Evolutionary conservation across 2,888 invertebrate species (phyloP).

Genomic region (Callinectes sapidus): DNA sequence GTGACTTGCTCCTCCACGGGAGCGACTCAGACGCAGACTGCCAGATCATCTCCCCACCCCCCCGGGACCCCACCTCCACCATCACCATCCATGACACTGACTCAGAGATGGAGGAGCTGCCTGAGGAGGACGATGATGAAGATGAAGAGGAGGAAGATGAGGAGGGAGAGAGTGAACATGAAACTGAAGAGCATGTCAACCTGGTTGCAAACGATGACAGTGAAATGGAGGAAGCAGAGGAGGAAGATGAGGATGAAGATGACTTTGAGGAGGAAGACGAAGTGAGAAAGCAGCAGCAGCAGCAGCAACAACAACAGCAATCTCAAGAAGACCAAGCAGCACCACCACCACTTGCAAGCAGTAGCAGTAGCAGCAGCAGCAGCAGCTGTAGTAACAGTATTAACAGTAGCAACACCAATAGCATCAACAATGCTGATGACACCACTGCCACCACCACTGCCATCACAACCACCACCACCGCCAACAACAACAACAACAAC

Average conservation of each 20-base stretch:
- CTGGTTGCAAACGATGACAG: conserved; percentile 41
- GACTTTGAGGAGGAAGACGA: conserved; percentile 31
- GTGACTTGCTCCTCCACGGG: conserved; percentile 57
- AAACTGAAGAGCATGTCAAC: conserved; percentile 10
- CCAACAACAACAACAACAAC: background rate
- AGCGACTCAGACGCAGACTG: conserved; percentile 68
- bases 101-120: conserved; percentile 63
- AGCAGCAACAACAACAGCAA: background rate
- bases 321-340: conserved; percentile 24
- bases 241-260: conserved; percentile 48
- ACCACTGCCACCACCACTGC: background rate
- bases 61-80: conserved; percentile 69
- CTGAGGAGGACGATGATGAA: conserved; percentile 59
- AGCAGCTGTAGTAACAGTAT: background rate
- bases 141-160: conserved; percentile 27
- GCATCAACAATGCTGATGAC: background rate
- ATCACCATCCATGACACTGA: conserved; percentile 72
- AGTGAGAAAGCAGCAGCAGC: background rate
- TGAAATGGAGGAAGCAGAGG: conserved; percentile 55
- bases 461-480: conserved; percentile 14
- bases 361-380: background rate
- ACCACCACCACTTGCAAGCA: conserved; percentile 20
- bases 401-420: background rate
- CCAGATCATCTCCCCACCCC: conserved; percentile 72
- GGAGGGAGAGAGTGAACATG: conserved; percentile 34